These are phyloP conservation scores for Latrodectus hesperus DNA, from an alignment of 2,888 invertebrate species.

Conservation along the genomic window DNA sequence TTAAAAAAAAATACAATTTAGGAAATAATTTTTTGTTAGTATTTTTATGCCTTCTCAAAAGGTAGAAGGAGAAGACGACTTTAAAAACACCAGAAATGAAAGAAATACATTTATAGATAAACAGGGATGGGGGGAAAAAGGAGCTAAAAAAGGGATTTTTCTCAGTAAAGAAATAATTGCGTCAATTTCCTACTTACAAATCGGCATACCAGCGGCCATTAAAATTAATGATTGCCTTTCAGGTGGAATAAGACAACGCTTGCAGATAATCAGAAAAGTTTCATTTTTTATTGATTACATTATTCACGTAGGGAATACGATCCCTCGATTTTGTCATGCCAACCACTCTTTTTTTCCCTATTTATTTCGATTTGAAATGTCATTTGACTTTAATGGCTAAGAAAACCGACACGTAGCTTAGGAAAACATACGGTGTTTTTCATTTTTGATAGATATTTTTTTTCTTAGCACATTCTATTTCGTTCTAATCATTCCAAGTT, in stretches of 20 bases:
- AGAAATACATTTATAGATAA: conserved; percentile 63
- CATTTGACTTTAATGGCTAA: conserved; percentile 62
- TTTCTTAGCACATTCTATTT: background rate
- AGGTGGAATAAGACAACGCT: conserved; percentile 58
- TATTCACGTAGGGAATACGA: conserved; percentile 27
- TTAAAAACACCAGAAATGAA: conserved; percentile 52
- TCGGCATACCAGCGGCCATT: conserved; percentile 62
- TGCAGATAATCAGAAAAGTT: conserved; percentile 46
- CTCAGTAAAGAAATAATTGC: conserved; percentile 58
- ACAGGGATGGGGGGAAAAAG: conserved; percentile 35
- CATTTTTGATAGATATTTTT: conserved; percentile 15
- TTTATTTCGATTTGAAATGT: conserved; percentile 57
- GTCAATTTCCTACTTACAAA: conserved; percentile 63
- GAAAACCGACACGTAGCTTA: conserved; percentile 52
- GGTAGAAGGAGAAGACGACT: conserved; percentile 13
- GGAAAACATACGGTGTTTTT: conserved; percentile 38
- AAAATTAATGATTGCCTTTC: conserved; percentile 64
- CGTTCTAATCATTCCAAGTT: background rate
- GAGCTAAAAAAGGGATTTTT: conserved; percentile 8
- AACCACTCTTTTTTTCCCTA: conserved; percentile 27
- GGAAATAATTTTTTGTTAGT: background rate
- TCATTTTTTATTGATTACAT: conserved; percentile 67
- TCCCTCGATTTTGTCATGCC: conserved; percentile 23
- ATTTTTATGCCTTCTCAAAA: background rate
- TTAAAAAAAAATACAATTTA: background rate